phyloP scores from a whole-genome alignment of 2,888 invertebrate genomes.

The Drosophila maculinotata region DNA sequence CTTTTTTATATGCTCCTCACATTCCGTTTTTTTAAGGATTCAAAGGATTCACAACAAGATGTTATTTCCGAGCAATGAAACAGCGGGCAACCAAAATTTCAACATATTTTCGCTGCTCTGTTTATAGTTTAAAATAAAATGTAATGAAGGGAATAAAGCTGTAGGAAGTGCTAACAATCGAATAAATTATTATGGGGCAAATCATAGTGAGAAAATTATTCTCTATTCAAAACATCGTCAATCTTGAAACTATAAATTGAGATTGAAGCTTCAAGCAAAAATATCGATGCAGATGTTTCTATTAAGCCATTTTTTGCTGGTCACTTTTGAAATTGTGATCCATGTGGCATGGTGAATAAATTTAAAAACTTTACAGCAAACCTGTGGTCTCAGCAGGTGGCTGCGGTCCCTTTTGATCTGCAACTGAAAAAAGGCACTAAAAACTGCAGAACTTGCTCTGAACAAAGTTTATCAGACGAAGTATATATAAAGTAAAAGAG shows the following conservation, averaged over 20 bases:
- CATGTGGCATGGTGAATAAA: neutral
- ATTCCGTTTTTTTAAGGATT: conserved; percentile 27
- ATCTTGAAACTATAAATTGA: no score
- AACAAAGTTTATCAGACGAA: conserved; percentile 18
- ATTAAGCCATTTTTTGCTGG: no score
- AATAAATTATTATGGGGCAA: no score
- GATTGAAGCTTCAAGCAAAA: no score
- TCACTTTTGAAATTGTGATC: neutral
- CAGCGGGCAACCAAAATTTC: conserved; percentile 24
- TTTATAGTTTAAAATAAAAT: conserved; percentile 4
- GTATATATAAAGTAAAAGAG: neutral
- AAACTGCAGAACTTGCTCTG: conserved; percentile 13
- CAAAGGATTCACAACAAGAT: conserved; percentile 40
- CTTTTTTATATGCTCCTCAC: conserved; percentile 43
- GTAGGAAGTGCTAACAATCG: neutral
- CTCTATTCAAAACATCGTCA: no score
- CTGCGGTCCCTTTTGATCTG: conserved; percentile 12
- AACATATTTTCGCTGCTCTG: conserved; percentile 12
- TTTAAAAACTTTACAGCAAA: conserved; percentile 28
- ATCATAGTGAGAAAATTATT: no score
- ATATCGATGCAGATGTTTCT: no score
- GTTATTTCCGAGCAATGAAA: conserved; percentile 11
- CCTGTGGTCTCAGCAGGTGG: conserved; percentile 35
- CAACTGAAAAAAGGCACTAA: conserved; percentile 11
- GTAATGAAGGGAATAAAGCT: neutral